A percentile compares a stretch with the other conserved stretches of the same genome.
These are phyloP conservation scores for Galerucella nymphaeae DNA, from an alignment of 2,888 invertebrate genomes.

Conservation along the genomic window DNA sequence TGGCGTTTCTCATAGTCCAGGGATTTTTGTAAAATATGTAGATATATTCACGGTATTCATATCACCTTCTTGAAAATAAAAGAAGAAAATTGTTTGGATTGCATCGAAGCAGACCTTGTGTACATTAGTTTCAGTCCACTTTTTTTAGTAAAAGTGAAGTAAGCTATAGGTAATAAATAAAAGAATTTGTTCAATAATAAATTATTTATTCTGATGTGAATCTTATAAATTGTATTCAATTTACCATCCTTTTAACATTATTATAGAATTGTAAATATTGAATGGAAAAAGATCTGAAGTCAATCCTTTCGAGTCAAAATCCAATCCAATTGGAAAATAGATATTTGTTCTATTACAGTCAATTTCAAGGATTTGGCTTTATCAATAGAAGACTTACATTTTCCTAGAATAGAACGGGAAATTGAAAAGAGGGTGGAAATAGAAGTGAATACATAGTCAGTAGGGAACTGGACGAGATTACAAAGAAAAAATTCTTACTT, in stretches of 20 bases:
- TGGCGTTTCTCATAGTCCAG: not conserved
- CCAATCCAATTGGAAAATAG: constrained; percentile 24
- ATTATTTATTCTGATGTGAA: not conserved
- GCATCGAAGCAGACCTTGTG: too few relatives aligned
- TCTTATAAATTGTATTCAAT: too few relatives aligned
- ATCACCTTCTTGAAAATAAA: too few relatives aligned
- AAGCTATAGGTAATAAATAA: too few relatives aligned
- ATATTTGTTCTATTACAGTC: constrained; percentile 23
- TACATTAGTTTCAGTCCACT: too few relatives aligned
- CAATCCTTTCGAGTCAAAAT: constrained; percentile 14
- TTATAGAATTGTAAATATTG: not conserved
- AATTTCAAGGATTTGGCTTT: constrained; percentile 19
- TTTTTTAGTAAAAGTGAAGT: too few relatives aligned
- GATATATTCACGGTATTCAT: too few relatives aligned
- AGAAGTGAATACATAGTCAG: not conserved
- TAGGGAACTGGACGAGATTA: not conserved
- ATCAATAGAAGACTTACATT: constrained; percentile 30
- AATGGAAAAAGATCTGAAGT: not conserved
- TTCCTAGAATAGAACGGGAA: constrained; percentile 23
- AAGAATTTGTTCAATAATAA: too few relatives aligned
- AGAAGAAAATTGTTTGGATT: too few relatives aligned
- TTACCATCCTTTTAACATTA: not conserved
- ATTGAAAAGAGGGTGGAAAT: constrained; percentile 30
- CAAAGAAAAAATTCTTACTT: not conserved
- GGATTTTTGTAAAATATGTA: not conserved